These are phyloP conservation scores for Drepanosiphum platanoidis DNA, from an alignment of 2,888 invertebrate genomes.

Conservation along the genomic window DNA sequence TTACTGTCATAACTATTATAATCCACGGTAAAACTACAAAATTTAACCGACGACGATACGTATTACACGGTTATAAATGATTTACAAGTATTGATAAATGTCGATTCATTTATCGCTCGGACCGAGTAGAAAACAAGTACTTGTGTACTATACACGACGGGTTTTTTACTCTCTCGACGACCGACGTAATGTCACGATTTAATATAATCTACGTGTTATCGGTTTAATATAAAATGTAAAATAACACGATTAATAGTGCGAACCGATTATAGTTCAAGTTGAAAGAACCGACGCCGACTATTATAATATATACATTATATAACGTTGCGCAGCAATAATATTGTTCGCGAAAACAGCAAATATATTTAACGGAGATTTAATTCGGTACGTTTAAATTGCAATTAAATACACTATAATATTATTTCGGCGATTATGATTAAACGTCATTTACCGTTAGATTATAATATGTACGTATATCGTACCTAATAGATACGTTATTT, in stretches of 20 bases:
- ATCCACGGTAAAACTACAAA: no score
- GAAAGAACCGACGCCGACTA: constrained; percentile 4
- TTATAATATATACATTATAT: no score
- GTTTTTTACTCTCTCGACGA: background rate
- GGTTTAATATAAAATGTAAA: background rate
- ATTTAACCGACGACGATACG: no score
- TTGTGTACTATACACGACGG: background rate
- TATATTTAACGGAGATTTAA: background rate
- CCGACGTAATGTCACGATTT: constrained; percentile 8
- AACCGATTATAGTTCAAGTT: constrained; percentile 39
- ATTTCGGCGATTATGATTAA: background rate
- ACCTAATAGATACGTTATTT: no score
- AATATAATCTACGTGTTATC: constrained; percentile 30
- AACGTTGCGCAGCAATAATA: background rate
- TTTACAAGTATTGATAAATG: no score
- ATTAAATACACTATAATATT: background rate
- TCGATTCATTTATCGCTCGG: background rate
- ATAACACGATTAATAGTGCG: constrained; percentile 11
- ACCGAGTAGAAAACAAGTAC: background rate
- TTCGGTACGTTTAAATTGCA: background rate
- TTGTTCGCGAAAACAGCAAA: background rate
- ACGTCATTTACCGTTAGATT: no score
- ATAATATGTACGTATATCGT: no score
- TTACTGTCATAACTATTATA: no score
- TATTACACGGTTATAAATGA: no score